Conservation (phyloP, 1,140 invertebrate species). For the Psilanteris sp. region DNA sequence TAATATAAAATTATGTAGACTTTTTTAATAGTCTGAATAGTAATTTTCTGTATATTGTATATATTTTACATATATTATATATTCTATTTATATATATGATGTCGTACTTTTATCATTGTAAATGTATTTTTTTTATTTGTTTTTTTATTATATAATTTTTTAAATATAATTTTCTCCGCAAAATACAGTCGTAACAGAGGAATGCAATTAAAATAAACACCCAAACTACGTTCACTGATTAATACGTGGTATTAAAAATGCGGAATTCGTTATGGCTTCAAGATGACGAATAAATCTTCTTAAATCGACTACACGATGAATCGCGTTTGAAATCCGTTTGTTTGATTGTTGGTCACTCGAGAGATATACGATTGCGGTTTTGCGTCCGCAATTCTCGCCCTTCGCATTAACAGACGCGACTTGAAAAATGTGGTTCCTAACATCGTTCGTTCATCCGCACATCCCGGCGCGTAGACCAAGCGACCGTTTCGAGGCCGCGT, state of each 20-base stretch:
- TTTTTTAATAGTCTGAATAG: no score
- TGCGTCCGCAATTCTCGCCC: slow-evolving; percentile 59
- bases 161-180: no score
- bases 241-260: slow-evolving; percentile 9
- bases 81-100: no score
- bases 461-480: slow-evolving; percentile 62
- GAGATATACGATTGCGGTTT: slow-evolving; percentile 21
- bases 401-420: slow-evolving; percentile 76
- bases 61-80: no score
- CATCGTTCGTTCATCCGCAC: slow-evolving; percentile 68
- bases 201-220: slow-evolving; percentile 2
- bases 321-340: slow-evolving; percentile 13
- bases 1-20: no score
- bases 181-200: background rate
- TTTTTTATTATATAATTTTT: no score
- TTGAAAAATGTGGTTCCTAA: slow-evolving; percentile 78
- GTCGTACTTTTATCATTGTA: no score
- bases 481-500: slow-evolving; percentile 67
- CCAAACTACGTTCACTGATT: background rate
- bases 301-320: slow-evolving; percentile 11
- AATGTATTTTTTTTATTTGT: no score
- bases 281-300: slow-evolving; percentile 10
- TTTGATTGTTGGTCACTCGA: slow-evolving; percentile 12
- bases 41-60: no score
- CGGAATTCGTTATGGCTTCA: slow-evolving; percentile 6